A percentile compares a stretch with the other conserved stretches of the same genome.
Evolutionary conservation across 1,140 invertebrate genomes (phyloP).

Genomic region (Lanistes nyassanus): DNA sequence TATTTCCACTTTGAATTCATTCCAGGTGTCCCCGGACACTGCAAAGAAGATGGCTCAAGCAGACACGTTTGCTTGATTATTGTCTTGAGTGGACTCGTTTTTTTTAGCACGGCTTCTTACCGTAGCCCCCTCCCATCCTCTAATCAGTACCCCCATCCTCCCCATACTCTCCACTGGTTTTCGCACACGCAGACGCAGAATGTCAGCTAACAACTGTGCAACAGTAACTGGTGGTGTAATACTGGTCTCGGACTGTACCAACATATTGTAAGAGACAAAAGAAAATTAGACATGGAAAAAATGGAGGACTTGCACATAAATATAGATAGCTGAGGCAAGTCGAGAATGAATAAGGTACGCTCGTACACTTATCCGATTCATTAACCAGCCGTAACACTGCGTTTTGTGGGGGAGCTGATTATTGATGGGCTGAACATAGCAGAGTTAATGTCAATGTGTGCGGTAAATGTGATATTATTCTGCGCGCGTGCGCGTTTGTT

Average conservation of each 20-base stretch:
- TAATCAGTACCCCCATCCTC: neutral
- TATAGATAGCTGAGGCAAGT: too few species aligned
- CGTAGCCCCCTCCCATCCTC: neutral
- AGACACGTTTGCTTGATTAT: conserved; percentile 6
- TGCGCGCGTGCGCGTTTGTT: neutral
- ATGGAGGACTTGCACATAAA: neutral
- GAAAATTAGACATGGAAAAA: neutral
- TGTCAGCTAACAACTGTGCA: too few species aligned
- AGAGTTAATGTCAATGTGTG: neutral
- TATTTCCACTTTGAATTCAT: conserved; percentile 29
- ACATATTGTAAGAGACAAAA: neutral
- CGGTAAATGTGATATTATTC: conserved; percentile 1
- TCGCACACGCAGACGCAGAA: neutral
- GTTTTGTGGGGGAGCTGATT: neutral
- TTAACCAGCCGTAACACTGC: neutral
- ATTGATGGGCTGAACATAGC: neutral
- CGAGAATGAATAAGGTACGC: too few species aligned
- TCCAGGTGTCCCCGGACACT: conserved; percentile 8
- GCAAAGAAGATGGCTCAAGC: conserved; percentile 7
- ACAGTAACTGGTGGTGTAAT: too few species aligned
- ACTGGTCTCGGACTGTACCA: too few species aligned
- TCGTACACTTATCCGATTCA: too few species aligned
- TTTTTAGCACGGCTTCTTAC: neutral
- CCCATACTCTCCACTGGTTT: neutral
- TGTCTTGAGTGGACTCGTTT: neutral